These are phyloP conservation scores for Dreissena polymorpha DNA, from an alignment of 1,140 invertebrate genomes.

Conservation along the genomic window DNA sequence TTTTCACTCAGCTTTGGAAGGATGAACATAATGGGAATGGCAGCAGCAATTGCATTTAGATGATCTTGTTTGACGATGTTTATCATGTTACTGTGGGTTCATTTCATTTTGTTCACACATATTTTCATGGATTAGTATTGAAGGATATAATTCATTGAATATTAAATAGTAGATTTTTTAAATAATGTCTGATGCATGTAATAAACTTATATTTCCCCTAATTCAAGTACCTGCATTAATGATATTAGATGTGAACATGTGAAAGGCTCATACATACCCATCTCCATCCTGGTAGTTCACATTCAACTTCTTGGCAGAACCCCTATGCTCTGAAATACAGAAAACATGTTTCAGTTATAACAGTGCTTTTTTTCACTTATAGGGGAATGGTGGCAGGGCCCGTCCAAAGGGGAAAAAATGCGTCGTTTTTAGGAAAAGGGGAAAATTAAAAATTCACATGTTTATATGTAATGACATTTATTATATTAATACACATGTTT, in stretches of 20 bases:
- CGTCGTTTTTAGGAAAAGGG: background rate
- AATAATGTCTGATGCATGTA: background rate
- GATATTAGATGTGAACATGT: background rate
- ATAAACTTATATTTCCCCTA: too few species aligned
- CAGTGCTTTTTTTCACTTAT: too few species aligned
- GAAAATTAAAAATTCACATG: background rate
- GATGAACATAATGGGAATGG: background rate
- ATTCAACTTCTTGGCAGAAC: slow-evolving; percentile 44
- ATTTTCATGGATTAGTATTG: background rate
- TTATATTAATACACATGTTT: background rate
- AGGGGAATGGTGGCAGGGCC: background rate
- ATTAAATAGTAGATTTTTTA: background rate
- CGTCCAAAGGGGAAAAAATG: too few species aligned
- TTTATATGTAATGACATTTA: background rate
- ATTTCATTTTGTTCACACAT: background rate
- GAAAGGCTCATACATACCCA: slow-evolving; percentile 27
- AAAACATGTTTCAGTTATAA: background rate
- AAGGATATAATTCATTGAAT: background rate
- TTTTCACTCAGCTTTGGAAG: background rate
- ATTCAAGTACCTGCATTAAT: background rate
- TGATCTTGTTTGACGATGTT: background rate
- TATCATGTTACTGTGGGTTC: background rate
- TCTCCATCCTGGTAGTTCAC: slow-evolving; percentile 54
- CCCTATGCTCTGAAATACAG: slow-evolving; percentile 38
- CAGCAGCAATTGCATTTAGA: background rate